Evolutionary conservation across 2,113 vertebrate genomes (phyloP).

Genomic region (Peromyscus polionotus): DNA sequence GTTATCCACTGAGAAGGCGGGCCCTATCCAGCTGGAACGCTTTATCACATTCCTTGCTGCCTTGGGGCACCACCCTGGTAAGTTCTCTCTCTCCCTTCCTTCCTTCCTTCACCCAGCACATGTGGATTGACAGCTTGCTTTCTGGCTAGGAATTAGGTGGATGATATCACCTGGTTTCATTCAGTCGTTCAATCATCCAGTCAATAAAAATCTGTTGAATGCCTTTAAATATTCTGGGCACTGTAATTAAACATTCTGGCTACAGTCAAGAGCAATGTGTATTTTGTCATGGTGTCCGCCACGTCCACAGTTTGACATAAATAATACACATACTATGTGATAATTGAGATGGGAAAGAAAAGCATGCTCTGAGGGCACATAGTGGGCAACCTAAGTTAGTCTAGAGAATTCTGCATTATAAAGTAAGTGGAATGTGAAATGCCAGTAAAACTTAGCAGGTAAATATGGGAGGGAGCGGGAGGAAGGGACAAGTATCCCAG

Average conservation of each 20-base stretch:
- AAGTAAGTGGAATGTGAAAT: background rate
- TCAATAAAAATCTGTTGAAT: background rate
- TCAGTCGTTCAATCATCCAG: background rate
- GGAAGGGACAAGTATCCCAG: background rate
- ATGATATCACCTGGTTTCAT: slow-evolving; percentile 8
- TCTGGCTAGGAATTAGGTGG: background rate
- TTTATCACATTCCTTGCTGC: background rate
- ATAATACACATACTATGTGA: background rate
- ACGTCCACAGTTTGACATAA: background rate
- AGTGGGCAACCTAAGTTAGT: background rate
- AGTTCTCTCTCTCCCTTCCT: background rate
- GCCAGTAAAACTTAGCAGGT: background rate
- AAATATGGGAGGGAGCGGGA: background rate
- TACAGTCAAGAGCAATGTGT: background rate
- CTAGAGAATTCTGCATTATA: background rate
- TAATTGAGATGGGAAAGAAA: background rate
- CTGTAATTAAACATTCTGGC: background rate
- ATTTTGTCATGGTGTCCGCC: background rate
- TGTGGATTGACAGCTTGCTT: background rate
- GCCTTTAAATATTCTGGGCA: background rate
- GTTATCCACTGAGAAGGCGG: background rate
- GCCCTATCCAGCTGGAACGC: background rate
- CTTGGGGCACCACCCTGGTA: background rate
- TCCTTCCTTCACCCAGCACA: background rate
- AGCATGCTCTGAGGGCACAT: background rate